phyloP scores from a whole-genome alignment of 2,113 vertebrate genomes.

The Symphodus melops region DNA sequence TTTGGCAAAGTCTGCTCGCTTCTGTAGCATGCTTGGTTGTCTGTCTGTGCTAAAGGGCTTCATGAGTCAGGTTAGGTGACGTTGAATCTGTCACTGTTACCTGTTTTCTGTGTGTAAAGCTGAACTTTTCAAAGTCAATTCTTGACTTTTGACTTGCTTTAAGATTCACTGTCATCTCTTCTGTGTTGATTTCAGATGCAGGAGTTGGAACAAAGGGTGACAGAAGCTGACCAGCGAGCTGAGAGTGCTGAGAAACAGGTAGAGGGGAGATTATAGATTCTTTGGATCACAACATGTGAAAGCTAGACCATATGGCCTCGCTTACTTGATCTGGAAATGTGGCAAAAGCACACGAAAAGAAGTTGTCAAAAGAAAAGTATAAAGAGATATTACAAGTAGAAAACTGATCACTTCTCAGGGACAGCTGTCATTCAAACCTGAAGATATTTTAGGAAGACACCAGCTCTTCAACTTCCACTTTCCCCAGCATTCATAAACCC shows the following conservation, averaged over 20 bases:
- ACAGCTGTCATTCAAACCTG: too few species aligned
- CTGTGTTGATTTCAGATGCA: conserved; percentile 87
- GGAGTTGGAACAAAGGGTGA: conserved; percentile 92
- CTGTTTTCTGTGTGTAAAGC: neutral
- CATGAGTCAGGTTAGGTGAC: neutral
- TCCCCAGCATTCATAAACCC: too few species aligned
- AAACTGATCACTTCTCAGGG: too few species aligned
- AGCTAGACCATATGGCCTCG: neutral
- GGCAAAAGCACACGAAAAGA: neutral
- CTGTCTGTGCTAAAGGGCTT: neutral
- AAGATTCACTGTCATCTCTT: conserved; percentile 13
- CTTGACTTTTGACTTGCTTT: neutral
- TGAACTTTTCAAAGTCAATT: neutral
- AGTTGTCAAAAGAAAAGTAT: too few species aligned
- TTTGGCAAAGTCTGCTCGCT: conserved; percentile 7
- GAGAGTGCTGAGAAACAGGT: conserved; percentile 95
- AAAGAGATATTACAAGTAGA: too few species aligned
- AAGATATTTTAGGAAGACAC: too few species aligned
- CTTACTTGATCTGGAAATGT: too few species aligned
- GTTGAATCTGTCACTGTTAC: conserved; percentile 24
- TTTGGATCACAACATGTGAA: neutral
- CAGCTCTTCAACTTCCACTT: too few species aligned
- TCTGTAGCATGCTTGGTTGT: conserved; percentile 15
- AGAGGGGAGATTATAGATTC: conserved; percentile 1
- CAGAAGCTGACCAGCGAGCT: conserved; percentile 91